Evolutionary conservation across 2,888 invertebrate genomes (phyloP), one percentile per base, ranked within the genome.

Genomic region (Lacanobia wlatinum): DNA sequence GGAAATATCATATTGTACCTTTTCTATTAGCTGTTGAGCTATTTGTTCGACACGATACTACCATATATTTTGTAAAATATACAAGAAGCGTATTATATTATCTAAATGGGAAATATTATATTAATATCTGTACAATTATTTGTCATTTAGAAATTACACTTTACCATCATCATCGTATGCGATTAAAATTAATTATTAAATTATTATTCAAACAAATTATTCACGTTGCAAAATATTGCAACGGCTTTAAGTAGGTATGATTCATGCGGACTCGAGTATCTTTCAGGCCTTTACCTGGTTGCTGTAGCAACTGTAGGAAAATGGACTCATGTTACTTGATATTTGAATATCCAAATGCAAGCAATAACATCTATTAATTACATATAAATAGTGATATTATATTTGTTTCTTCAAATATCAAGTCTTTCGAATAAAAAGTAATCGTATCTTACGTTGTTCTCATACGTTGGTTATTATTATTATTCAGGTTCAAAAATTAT

Each of bases 91-190:
- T 79, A 74, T 73, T 66, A 80, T 70, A 77, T 81, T 73, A 86
- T 80, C 86, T 86, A 88, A 87, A 85, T 86, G 78, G 80, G 82
- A 87, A 88, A 86, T 87, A 88, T 87, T 87, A 89, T 70, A 78
- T 70, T 86, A 89, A 87, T 80, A 81, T 86, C 90, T 93, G 89
- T 93, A 94, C 92, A 93, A 88, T 93, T 94, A 93, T 93, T 93
- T 94, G 90, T 93, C 92, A 92, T 94, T 95, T 95, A 94, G 94
- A 94, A 94, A 92, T 94, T 92, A 92, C 93, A 94, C 94, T 94
- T 94, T 94, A 94, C 94, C 94, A 85, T 89, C 84, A 84, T 89
- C 85, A 80, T 87, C 82, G 76, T 78, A 75, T 80, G 78, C 69
- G 68, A 80, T 85, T 75, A 66, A 81, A 84, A 82, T 81, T 78